Base-by-base conservation (phyloP, 2,888 invertebrate genomes). In the Amiota communis region DNA sequence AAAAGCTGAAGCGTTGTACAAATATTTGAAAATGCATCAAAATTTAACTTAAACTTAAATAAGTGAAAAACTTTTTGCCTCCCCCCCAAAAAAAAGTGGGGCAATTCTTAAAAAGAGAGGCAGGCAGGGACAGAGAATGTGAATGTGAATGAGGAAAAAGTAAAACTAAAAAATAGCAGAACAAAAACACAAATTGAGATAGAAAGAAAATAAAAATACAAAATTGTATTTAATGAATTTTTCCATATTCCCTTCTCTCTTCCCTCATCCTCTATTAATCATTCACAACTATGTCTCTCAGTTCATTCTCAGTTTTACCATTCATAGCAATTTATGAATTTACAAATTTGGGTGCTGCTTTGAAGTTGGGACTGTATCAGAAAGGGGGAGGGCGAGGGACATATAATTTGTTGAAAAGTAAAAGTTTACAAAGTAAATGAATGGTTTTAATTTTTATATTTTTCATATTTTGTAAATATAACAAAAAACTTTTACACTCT, bases 11-110 rank as follows among this genome's bases (percentile, higher is more conserved):
- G 83, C 80, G 75, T 79, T 83, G 80, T 78, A 80, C 86, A 83
- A 83, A 86, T 84, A 83, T 83, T 83, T 86, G 86, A 77, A 75
- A 85, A 80, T 79, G 82, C 79, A 78, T 76, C 72, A 72, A 81
- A 84, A 79, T 81, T 81, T 83, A n/a, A 78, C 83, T 78, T n/a
- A n/a, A n/a, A 86, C 82, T 86, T 81, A 83, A 86, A 86, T 84
- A 78, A 83, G 76, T 78, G 78, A 75, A 84, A 83, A 86, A 84
- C 64, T 74, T 36, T 36, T 36, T 36, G 36, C 4, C n/a, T n/a
- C n/a, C n/a, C n/a, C n/a, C n/a, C 6, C 36, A 36, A 36, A 36
- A 36, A 36, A 36, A 36, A 67, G 17, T 67, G 15, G 12, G 48
- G 20, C 2, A 17, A 49, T 13, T 17, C n/a, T 49, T 48, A 65